These are phyloP conservation scores for Rafetus swinhoei DNA, from an alignment of 2,113 vertebrate genomes.

Conservation along the genomic window DNA sequence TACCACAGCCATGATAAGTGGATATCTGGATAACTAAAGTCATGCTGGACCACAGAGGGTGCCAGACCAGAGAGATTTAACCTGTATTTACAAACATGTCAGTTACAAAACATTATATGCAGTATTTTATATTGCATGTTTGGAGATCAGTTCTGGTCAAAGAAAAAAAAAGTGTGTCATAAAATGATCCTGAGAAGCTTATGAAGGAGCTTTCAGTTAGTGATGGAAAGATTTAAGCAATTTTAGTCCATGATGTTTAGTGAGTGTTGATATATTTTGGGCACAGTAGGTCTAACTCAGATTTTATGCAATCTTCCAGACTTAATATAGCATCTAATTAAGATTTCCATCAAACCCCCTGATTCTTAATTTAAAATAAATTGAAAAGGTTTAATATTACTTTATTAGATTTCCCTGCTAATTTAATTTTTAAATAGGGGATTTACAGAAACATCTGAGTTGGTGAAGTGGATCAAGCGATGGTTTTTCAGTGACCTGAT, in stretches of 20 bases:
- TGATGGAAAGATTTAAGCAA: not conserved
- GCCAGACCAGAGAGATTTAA: no score
- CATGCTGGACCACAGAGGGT: no score
- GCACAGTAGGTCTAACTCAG: not conserved
- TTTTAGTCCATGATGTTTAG: not conserved
- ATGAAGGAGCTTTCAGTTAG: not conserved
- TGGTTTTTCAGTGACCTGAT: not conserved
- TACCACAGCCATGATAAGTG: no score
- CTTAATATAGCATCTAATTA: not conserved
- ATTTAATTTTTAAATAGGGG: not conserved
- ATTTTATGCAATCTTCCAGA: not conserved
- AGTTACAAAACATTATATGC: fast-evolving
- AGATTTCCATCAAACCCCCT: not conserved
- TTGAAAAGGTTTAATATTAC: not conserved
- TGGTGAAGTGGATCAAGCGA: not conserved
- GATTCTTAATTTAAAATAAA: not conserved
- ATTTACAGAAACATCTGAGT: not conserved
- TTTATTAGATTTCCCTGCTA: conserved; percentile 18
- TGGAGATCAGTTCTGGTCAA: not conserved
- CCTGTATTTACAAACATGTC: not conserved
- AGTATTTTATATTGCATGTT: not conserved
- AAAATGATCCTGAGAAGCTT: not conserved
- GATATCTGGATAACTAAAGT: no score
- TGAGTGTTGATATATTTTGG: not conserved
- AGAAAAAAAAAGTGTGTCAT: no score